Percentiles rank a stretch among this genome's conserved stretches.
Conservation (phyloP, 2,888 invertebrate genomes). For the Agonopterix heracliana region DNA sequence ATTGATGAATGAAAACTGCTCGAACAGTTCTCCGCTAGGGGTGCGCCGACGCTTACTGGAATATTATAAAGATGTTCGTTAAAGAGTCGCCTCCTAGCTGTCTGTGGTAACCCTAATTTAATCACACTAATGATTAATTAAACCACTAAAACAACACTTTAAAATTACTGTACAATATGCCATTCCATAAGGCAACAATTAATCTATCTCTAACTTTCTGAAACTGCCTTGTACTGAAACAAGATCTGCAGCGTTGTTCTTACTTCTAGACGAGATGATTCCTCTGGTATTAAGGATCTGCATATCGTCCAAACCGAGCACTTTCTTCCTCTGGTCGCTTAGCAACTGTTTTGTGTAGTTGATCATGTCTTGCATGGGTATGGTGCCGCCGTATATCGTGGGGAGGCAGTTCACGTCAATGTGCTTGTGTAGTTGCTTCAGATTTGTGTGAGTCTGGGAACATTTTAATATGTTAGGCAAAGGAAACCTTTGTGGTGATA, state of each 20-base stretch:
- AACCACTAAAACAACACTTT: too few species aligned
- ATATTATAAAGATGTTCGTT: too few species aligned
- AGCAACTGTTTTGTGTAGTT: slow-evolving; percentile 80
- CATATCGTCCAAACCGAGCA: slow-evolving; percentile 80
- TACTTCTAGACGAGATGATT: slow-evolving; percentile 47
- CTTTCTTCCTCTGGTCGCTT: slow-evolving; percentile 71
- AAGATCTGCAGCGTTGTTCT: slow-evolving; percentile 36
- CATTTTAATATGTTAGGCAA: slow-evolving; percentile 18
- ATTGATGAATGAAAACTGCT: too few species aligned
- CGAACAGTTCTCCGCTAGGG: too few species aligned
- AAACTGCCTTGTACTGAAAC: slow-evolving; percentile 77
- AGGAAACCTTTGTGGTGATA: neutral
- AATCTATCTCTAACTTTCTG: slow-evolving; percentile 82
- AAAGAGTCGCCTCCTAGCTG: too few species aligned
- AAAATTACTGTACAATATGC: too few species aligned
- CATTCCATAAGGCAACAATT: slow-evolving; percentile 14
- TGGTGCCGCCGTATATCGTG: slow-evolving; percentile 81
- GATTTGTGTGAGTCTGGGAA: slow-evolving; percentile 72
- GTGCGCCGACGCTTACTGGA: too few species aligned
- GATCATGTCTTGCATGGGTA: slow-evolving; percentile 84
- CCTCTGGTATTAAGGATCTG: slow-evolving; percentile 79
- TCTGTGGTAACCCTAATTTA: too few species aligned
- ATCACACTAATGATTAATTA: too few species aligned
- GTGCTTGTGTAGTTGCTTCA: slow-evolving; percentile 75
- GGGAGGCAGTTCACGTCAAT: slow-evolving; percentile 81